Evolutionary conservation across 2,888 invertebrate genomes (phyloP), one percentile per base, ranked within the genome.

Genomic region (Hecatera dysodea): DNA sequence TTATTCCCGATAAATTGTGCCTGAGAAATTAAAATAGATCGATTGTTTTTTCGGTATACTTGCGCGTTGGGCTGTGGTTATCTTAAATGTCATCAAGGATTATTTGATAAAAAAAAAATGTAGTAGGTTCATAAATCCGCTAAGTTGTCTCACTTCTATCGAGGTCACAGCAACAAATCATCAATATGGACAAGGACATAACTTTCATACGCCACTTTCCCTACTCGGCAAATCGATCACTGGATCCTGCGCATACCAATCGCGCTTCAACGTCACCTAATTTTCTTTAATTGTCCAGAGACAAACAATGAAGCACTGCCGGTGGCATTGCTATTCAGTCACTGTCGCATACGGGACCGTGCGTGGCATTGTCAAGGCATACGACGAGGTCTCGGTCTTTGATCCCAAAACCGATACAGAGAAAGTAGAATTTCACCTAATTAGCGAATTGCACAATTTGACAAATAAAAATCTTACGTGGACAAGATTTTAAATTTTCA

Each of bases 401-500:
- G 92, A 92, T 93, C 90, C 90, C 80, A 70, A 89, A 90, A 80
- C 81, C 83, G 90, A 90, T 89, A 89, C 83, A 88, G 93, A 88
- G 95, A 95, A 95, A 95, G 94, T 94, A 81, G 75, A 89, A 90
- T 91, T 93, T 93, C 91, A 91, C 91, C 86, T 69, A 90, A 90
- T 88, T 85, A 79, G 71, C 77, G 81, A 85, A 87, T 88, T 83
- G 71, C 83, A 80, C 82, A 85, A 83, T 78, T 77, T 75, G 56
- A 64, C 44, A 71, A 78, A 84, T 71, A 78, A 75, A 75, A 75
- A 75, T 72, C 39, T 50, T 69, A 84, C 83, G 80, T 68, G 75
- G 36, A 53, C 15, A 42, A 73, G 11, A 19, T 81, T 46, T 56
- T 36, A 12, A 80, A 75, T 64, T 62, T 36, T 19, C 15, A 50